Evolutionary conservation across 1,140 invertebrate genomes (phyloP), one percentile per base, ranked within the genome.

Genomic region (Gyrodactylus salaris): DNA sequence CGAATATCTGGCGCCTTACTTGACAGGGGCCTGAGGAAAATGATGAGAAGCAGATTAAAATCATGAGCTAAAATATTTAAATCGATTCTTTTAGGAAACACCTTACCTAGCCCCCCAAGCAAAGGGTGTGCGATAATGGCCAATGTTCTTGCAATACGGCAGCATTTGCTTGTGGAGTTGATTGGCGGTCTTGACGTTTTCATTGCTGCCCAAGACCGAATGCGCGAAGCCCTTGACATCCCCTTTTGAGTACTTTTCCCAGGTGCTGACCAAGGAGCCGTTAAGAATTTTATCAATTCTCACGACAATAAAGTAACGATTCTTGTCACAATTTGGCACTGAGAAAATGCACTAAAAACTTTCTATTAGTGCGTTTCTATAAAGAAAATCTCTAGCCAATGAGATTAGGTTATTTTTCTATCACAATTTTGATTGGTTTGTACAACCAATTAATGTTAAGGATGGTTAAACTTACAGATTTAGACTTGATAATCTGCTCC

Each of bases 61-160:
- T n/a, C 34, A 54, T 54, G n/a, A 54, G n/a, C 34, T 54, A 54
- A 54, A 54, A n/a, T 54, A n/a, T n/a, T n/a, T n/a, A n/a, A n/a
- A n/a, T n/a, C n/a, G n/a, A n/a, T n/a, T n/a, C n/a, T n/a, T n/a
- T n/a, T 16, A 54, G n/a, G 34, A n/a, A 16, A 54, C 20, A 69
- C 20, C 19, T 2, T 2, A 71, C 70, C 70, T 24, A 2, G 70
- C 70, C 1, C 21, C 86, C 91, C 91, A 96, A 21, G 88, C 91
- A 81, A 97, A 91, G 1, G 90, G 90, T 88, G 94, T 94, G 76
- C 88, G 85, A 80, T 92, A 92, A 77, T 87, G 86, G 1, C 89
- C 89, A 75, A 94, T 84, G 77, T 89, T 85, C 78, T 88, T 86
- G 76, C 87, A 88, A 79, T 86, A 89, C 27, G 85, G 83, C 79